Base-by-base conservation (phyloP, 2,113 vertebrate species). In the Antennarius striatus region DNA sequence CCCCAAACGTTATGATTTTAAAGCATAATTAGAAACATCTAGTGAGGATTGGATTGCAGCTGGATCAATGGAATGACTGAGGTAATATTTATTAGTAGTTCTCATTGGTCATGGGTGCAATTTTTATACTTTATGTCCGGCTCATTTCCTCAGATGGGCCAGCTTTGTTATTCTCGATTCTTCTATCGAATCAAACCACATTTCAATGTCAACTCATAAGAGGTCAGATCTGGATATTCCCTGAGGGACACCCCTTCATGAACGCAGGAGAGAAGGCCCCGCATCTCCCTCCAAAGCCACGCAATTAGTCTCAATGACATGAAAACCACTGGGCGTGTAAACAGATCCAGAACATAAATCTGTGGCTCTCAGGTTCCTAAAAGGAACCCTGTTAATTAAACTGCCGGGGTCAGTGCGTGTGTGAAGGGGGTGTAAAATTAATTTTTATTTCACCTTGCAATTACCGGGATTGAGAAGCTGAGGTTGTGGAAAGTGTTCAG, bases 301-400 rank as follows among this genome's bases (percentile, higher is more conserved):
- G 57, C 77, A 83, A 86, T 88, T 88, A 83, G 75, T 76, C 71
- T 73, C 56, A 75, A 83, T 59, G 56, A 65, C 69, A 49, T 40
- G 43, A 79, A 79, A 89, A 77, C 74, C 76, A 81, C 56, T 53
- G 65, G 55, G 78, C 70, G 62, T 82, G 74, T 85, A 83, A 87
- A 87, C 79, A 86, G 69, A 79, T 82, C 75, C 52, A 73, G 83
- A 70, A 66, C 75, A 79, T 79, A 77, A 83, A 77, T 82, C 84
- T 88, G 53, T 71, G 16, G 15, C 39, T 54, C 75, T 73, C 48
- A 54, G 30, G 71, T 69, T 79, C 63, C 46, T 68, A 68, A 83
- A 81, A 72, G 73, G 54, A 17, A 66, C 56, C 66, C 48, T 80
- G 76, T 83, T 88, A 85, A 87, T 83, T 82, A 85, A 87, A 86